phyloP scores from a whole-genome alignment of 2,888 invertebrate species.

The Mythimna albipuncta region DNA sequence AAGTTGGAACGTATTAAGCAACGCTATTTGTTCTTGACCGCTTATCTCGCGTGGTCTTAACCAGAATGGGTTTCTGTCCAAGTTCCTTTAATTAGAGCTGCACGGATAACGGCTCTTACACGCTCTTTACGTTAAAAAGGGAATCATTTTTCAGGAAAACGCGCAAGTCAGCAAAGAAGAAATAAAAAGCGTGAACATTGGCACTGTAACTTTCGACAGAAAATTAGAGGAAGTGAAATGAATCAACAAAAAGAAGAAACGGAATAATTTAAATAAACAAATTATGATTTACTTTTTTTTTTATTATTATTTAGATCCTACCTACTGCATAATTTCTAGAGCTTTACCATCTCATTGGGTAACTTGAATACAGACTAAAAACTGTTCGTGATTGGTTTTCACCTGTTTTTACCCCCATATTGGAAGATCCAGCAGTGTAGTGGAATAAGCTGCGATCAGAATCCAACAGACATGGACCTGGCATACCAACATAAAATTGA shows the following conservation, averaged over 20 bases:
- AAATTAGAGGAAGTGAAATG: conserved; percentile 87
- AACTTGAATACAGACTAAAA: not conserved
- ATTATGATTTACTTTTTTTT: conserved; percentile 43
- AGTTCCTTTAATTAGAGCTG: conserved; percentile 13
- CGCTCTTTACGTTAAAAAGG: conserved; percentile 24
- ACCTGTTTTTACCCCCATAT: no score
- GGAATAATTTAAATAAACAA: conserved; percentile 55
- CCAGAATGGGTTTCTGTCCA: conserved; percentile 8
- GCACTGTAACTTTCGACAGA: conserved; percentile 85
- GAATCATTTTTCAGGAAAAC: conserved; percentile 78
- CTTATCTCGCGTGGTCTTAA: conserved; percentile 6
- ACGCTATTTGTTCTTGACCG: not conserved
- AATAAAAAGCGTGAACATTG: conserved; percentile 87
- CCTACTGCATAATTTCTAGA: not conserved
- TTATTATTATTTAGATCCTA: conserved; percentile 14
- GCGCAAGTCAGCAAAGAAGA: conserved; percentile 84
- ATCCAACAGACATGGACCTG: not conserved
- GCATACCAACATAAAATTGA: no score
- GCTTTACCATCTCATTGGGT: not conserved
- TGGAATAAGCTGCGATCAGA: no score
- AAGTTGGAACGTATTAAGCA: conserved; percentile 5
- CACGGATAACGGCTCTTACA: conserved; percentile 13
- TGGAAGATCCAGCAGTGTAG: no score
- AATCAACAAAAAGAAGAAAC: conserved; percentile 48
- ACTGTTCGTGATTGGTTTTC: no score